Evolutionary conservation across 2,797 vertebrate genomes (phyloP), one percentile per base, ranked within the genome.

Genomic region (Clarias platycephalus): DNA sequence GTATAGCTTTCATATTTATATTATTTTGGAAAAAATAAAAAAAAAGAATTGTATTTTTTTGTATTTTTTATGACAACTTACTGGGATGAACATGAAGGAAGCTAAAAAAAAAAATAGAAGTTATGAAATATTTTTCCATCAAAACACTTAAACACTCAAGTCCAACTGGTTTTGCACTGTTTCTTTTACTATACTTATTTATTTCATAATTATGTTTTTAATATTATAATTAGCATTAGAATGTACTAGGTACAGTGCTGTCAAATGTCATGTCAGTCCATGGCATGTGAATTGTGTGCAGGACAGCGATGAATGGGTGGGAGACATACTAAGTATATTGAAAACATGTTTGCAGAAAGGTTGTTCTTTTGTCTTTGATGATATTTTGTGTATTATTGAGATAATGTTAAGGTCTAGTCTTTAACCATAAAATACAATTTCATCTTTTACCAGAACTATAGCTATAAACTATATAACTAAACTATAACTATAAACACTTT

Each of bases 221-320:
- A 13, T 40, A 12, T 49, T 22, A 10, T 44, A 13, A 44, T 71
- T 0, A 44, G 12, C 4, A 71, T 44, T 40, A 44, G 9, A 44
- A 26, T 72, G 15, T 53, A 55, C 12, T 49, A 79, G 49, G 20
- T 89, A 79, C 80, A 63, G 86, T 64, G 85, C 76, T 57, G 76
- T 79, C 34, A 86, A 40, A 31, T 31, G 31, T 31, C 31, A 85
- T 72, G 77, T 74, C 66, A 24, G 78, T 78, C n/a, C 57, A 34
- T 84, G 88, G 26, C 76, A 75, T 89, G 58, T 72, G 82, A 62
- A 28, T 57, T 64, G 64, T 79, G 77, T 81, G 85, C 78, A 79
- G 67, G 68, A 83, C 55, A 53, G 44, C 49, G 72, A 40, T 80
- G 55, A 79, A 85, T 64, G 67, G 40, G 72, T 28, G 60, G 66